phyloP scores from a whole-genome alignment of 2,888 invertebrate species.

The Hybos culiciformis region DNA sequence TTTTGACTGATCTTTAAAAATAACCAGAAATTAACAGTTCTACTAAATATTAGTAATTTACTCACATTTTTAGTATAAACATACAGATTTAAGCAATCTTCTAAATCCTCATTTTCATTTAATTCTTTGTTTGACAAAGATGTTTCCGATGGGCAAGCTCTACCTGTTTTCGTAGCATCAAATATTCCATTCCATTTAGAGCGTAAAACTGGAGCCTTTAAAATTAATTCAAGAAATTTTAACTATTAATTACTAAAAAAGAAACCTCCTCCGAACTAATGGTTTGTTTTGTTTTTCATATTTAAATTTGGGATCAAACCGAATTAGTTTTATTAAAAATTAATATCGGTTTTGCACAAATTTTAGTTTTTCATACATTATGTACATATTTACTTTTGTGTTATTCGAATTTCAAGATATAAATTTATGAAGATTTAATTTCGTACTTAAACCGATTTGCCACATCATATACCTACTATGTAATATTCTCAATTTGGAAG shows the following conservation, averaged over 20 bases:
- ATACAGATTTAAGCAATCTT: conserved; percentile 31
- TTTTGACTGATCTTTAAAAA: conserved; percentile 19
- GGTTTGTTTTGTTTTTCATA: neutral
- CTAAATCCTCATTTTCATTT: conserved; percentile 22
- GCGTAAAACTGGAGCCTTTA: conserved; percentile 25
- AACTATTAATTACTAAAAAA: neutral
- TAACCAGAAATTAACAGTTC: neutral
- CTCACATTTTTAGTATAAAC: conserved; percentile 32
- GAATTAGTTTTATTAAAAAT: too few relatives aligned
- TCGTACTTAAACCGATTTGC: too few relatives aligned
- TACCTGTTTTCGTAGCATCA: conserved; percentile 25
- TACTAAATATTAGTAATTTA: neutral
- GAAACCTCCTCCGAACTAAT: neutral
- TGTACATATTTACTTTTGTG: too few relatives aligned
- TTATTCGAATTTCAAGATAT: too few relatives aligned
- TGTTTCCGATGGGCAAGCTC: conserved; percentile 27
- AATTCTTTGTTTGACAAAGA: conserved; percentile 15
- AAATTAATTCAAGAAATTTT: conserved; percentile 2
- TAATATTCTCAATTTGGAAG: too few relatives aligned
- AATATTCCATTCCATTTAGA: conserved; percentile 23
- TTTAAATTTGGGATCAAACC: too few relatives aligned
- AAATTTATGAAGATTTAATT: too few relatives aligned
- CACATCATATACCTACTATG: too few relatives aligned
- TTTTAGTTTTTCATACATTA: too few relatives aligned
- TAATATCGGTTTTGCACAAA: too few relatives aligned